phyloP scores from a whole-genome alignment of 2,797 vertebrate genomes.

The Enteromius trimaculatus region DNA sequence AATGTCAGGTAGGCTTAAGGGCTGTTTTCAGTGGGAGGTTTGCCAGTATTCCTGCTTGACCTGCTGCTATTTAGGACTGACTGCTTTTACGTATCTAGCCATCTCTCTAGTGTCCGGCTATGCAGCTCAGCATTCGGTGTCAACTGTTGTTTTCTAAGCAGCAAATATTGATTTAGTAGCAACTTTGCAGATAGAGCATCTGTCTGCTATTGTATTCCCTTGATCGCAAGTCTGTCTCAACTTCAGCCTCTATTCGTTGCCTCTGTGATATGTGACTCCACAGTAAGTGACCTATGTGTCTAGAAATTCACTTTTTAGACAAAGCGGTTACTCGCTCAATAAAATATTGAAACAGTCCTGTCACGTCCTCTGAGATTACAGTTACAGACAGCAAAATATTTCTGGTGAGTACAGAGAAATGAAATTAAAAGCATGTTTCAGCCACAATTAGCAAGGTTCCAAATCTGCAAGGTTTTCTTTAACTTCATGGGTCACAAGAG shows the following conservation, averaged over 20 bases:
- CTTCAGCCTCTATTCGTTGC: not conserved
- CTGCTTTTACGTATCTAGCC: constrained; percentile 16
- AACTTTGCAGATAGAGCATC: constrained; percentile 25
- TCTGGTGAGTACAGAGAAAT: constrained; percentile 42
- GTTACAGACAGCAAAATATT: constrained; percentile 35
- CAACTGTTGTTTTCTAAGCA: constrained; percentile 37
- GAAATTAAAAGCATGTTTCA: constrained; percentile 30
- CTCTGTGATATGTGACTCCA: constrained; percentile 17
- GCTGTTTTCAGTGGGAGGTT: constrained; percentile 24
- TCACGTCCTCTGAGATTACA: not conserved
- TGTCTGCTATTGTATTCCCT: constrained; percentile 40
- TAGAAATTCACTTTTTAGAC: constrained; percentile 21
- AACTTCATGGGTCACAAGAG: not conserved
- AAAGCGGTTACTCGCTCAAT: not conserved
- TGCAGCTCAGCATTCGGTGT: constrained; percentile 2
- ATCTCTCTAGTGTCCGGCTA: constrained; percentile 10
- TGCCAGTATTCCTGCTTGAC: constrained; percentile 10
- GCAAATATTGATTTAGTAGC: constrained; percentile 40
- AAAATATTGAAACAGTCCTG: not conserved
- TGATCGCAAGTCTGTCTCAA: constrained; percentile 1
- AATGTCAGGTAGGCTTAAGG: constrained; percentile 38
- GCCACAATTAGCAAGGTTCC: constrained; percentile 19
- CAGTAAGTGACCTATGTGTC: constrained; percentile 28
- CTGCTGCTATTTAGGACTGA: not conserved
- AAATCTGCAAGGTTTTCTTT: not conserved